Percentiles rank a stretch among this genome's conserved stretches.
Conservation (phyloP, 2,113 vertebrate genomes). For the Barbus barbus region DNA sequence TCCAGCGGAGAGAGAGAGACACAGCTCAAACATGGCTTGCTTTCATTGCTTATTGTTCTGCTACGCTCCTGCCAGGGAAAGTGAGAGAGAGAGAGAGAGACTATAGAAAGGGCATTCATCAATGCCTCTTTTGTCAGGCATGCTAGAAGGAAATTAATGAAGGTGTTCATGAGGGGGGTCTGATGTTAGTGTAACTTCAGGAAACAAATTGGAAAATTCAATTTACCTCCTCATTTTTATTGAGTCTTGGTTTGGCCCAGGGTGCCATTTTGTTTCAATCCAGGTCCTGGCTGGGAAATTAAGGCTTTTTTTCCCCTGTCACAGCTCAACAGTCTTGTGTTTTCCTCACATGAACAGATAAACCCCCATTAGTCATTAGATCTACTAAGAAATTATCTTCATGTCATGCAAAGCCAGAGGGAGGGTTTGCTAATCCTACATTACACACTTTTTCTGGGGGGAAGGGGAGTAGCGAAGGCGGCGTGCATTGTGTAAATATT, state of each 20-base stretch:
- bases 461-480: not conserved
- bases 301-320: not conserved
- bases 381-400: constrained; percentile 27
- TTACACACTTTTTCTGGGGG: not conserved
- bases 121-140: constrained; percentile 30
- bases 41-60: constrained; percentile 10
- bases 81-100: not conserved
- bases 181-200: constrained; percentile 22
- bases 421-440: not conserved
- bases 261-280: constrained; percentile 30
- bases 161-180: not conserved
- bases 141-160: constrained; percentile 15
- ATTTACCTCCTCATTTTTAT: not conserved
- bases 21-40: constrained; percentile 13
- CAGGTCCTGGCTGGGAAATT: not conserved
- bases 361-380: no score
- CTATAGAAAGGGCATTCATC: constrained; percentile 37
- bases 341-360: constrained; percentile 6
- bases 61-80: not conserved
- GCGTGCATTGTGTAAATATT: constrained; percentile 20
- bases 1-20: constrained; percentile 13
- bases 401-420: constrained; percentile 8
- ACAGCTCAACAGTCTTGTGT: constrained; percentile 1
- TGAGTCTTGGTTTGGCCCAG: not conserved
- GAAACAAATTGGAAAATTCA: constrained; percentile 25